Base-by-base conservation (phyloP, 2,113 vertebrate genomes). In the Poicephalus meyeri region DNA sequence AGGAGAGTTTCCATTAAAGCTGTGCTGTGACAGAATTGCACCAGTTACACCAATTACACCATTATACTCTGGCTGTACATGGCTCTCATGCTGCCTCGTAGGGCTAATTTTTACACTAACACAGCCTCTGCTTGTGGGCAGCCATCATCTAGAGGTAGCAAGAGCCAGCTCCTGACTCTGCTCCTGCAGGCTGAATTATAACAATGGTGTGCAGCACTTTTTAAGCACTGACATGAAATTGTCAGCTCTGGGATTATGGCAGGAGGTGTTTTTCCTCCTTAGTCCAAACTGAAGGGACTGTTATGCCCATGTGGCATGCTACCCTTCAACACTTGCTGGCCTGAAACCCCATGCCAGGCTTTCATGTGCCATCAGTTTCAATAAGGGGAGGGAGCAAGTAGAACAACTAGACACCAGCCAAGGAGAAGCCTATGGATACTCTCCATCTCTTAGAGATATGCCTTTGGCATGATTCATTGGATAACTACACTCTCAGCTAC, bases 181-280 rank as follows among this genome's bases (percentile, higher is more conserved):
- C 9, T 68, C 60, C 65, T 16, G 13, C 31, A 31, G 44, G 76
- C 74, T 58, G 44, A 25, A 11, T 4, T 2, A 6, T 16, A 47
- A 31, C 11, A 2, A 0, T 23, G n/a, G 13, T 13, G 24, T 0
- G 0, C 13, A 31, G 52, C 7, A 5, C 37, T 14, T 64, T 18
- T 23, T 24, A 46, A 61, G 47, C 25, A 63, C 61, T 5, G 9
- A 24, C 11, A 3, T 5, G 11, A 42, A 78, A 49, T 60, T 21
- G 46, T 49, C 46, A 20, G 26, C 42, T 80, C 60, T 37, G n/a
- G 65, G 29, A 6, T 28, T 52, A 31, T 9, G 42, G 46, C 39
- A 55, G 39, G 60, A 70, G 25, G 5, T 28, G n/a, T 44, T 83
- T 90, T 74, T 4, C 35, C 11, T 85, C 52, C 23, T 69, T 33